Evolutionary conservation across 2,113 vertebrate species (phyloP), one percentile per base, ranked within the genome.

Genomic region (Varanus komodoensis): DNA sequence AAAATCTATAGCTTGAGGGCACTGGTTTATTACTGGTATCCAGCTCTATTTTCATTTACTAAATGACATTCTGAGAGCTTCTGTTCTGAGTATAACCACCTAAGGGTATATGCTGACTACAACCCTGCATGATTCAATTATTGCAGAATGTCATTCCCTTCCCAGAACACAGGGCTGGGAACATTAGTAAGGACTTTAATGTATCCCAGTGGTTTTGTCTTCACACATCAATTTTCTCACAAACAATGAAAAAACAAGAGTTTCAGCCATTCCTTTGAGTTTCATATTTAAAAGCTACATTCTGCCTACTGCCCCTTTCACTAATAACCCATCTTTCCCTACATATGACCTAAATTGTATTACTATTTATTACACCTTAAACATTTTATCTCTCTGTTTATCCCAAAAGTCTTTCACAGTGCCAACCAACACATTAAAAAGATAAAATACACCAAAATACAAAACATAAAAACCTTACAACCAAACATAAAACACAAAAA

Each of bases 21-120:
- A 93, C 90, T 93, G 87, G 94, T 96, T 97, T 96, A 96, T 96
- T 97, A 96, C 96, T 97, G 92, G 95, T 95, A 94, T 94, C 96
- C 95, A 96, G 95, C 94, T 96, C 94, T 95, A 95, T 96, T 96
- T 97, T 97, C 95, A 95, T 97, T 96, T 96, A 93, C 95, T 95
- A 96, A 97, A 96, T 96, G 95, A 94, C 93, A 91, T 96, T 97
- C 95, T 96, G 95, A 96, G 96, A 96, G 95, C 95, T 94, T 97
- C 95, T 92, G 74, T 95, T 96, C 95, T 92, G 92, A 95, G 90
- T 93, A 89, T 96, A 96, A 96, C 97, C 96, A 97, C 96, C 95
- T 95, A 92, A 97, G 94, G 96, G 92, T 92, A 93, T 93, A 90
- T 94, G 80, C 91, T 86, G 93, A 96, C 77, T 91, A 87, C 93